Evolutionary conservation across 2,113 vertebrate genomes (phyloP).

Genomic region (Acanthochromis polyacanthus): DNA sequence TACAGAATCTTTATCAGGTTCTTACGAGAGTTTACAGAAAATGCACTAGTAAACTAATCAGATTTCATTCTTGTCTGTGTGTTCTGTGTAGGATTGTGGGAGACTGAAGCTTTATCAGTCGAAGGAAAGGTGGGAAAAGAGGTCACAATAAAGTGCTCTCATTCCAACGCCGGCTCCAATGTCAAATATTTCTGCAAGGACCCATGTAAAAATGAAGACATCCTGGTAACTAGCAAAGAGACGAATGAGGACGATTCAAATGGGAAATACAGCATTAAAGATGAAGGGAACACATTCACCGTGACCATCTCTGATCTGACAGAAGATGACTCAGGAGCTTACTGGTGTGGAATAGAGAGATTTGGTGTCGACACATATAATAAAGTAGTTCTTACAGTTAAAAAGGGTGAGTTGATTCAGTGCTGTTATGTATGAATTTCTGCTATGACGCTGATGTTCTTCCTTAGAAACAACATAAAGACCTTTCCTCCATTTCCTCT

Average conservation of each 20-base stretch:
- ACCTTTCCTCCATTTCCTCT: not conserved
- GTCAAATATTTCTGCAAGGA: slow-evolving; percentile 73
- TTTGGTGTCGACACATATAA: slow-evolving; percentile 4
- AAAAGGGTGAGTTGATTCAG: slow-evolving; percentile 49
- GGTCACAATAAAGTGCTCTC: slow-evolving; percentile 48
- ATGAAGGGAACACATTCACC: slow-evolving; percentile 56
- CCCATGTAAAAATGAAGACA: not conserved
- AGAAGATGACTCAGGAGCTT: slow-evolving; percentile 48
- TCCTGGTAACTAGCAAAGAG: slow-evolving; percentile 32
- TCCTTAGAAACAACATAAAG: not conserved
- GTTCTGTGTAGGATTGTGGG: slow-evolving; percentile 37
- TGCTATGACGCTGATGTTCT: not conserved
- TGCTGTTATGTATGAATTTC: too few species aligned
- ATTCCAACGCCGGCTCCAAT: slow-evolving; percentile 8
- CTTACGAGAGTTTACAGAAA: not conserved
- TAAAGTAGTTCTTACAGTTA: slow-evolving; percentile 46
- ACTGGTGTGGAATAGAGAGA: slow-evolving; percentile 66
- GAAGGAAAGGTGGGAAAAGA: not conserved
- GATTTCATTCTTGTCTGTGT: slow-evolving; percentile 44
- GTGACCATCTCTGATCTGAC: slow-evolving; percentile 56
- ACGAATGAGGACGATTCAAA: accelerated
- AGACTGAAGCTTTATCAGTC: slow-evolving; percentile 7
- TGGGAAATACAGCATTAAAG: slow-evolving; percentile 36
- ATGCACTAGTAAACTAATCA: not conserved
- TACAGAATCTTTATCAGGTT: not conserved